These are phyloP conservation scores for Drosophila kohkoa DNA, from an alignment of 1,140 invertebrate genomes.

Conservation along the genomic window DNA sequence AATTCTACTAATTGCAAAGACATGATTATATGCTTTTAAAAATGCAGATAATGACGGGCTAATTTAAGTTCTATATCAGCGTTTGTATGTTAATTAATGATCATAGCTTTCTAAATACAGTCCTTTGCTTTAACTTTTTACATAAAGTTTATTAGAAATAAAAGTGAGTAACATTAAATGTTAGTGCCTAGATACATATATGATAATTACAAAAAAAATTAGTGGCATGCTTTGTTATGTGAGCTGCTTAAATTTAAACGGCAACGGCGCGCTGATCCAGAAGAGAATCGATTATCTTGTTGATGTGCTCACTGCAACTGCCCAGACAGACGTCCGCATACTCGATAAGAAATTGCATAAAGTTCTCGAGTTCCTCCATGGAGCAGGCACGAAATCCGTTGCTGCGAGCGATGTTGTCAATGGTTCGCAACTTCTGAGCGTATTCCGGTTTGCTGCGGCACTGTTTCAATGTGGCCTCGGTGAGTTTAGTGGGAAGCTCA, in stretches of 20 bases:
- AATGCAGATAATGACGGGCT: background rate
- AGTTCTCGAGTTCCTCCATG: slow-evolving; percentile 72
- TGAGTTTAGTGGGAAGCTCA: slow-evolving; percentile 50
- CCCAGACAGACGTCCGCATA: slow-evolving; percentile 75
- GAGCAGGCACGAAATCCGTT: slow-evolving; percentile 65
- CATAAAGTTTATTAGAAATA: slow-evolving; percentile 23
- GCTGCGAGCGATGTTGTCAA: slow-evolving; percentile 64
- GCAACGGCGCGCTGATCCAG: slow-evolving; percentile 59
- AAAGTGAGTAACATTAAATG: slow-evolving; percentile 60
- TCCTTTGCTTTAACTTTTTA: slow-evolving; percentile 40
- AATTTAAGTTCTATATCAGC: background rate
- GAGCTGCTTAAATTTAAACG: slow-evolving; percentile 32
- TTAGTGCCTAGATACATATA: slow-evolving; percentile 36
- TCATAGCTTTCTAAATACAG: background rate
- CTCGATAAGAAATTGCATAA: slow-evolving; percentile 73
- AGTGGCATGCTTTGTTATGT: background rate
- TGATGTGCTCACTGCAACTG: slow-evolving; percentile 76
- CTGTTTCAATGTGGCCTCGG: slow-evolving; percentile 47
- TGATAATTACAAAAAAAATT: background rate
- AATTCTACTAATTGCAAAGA: too few species aligned
- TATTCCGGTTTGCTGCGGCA: slow-evolving; percentile 62
- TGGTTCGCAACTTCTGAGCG: slow-evolving; percentile 61
- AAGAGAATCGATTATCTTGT: slow-evolving; percentile 71
- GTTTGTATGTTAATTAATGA: background rate
- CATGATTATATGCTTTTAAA: too few species aligned